Evolutionary conservation across 2,888 invertebrate genomes (phyloP), one percentile per base, ranked within the genome.

Genomic region (Abscondita cerata): DNA sequence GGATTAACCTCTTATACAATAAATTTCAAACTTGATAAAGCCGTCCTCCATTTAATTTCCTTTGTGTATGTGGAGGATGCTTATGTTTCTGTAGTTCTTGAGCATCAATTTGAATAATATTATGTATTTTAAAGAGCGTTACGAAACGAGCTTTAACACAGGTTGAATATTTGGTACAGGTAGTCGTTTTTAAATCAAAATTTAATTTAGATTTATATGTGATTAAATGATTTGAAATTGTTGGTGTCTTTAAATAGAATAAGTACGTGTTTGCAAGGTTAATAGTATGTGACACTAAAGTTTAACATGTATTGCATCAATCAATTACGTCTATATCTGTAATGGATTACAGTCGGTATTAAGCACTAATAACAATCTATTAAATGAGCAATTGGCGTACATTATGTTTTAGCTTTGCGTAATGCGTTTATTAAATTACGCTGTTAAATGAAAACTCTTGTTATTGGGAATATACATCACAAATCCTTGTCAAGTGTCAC

Each of bases 331-430:
- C 47, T 38, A 34, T 48, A 34, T 18, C 25, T 36, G 55, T 44
- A 34, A 19, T 38, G 38, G 19, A 34, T 47, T 47, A 38, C 25
- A 36, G 48, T 31, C 48, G 38, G 48, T 47, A 20, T 52, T 38
- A 36, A 38, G 19, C 34, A 55, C 16, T 55, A 55, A 55, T 20
- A 34, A 33, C 38, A 38, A 38, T 47, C n/a, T n/a, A n/a, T 55
- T 33, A 48, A 55, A 38, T 38, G 55, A 55, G 47, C 20, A 55
- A 46, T 55, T 48, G 55, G 47, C 55, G 36, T 11, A 34, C 25
- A 25, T 25, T 25, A 25, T 6, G 6, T 25, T 25, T 25, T 51
- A 51, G 25, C 25, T 25, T 25, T 6, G 25, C 25, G 25, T 25
- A n/a, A 38, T 19, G 52, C 38, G 5, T 19, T 15, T 31, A 16